Evolutionary conservation across 2,888 invertebrate species (phyloP).

Genomic region (Notocelia uddmanniana): DNA sequence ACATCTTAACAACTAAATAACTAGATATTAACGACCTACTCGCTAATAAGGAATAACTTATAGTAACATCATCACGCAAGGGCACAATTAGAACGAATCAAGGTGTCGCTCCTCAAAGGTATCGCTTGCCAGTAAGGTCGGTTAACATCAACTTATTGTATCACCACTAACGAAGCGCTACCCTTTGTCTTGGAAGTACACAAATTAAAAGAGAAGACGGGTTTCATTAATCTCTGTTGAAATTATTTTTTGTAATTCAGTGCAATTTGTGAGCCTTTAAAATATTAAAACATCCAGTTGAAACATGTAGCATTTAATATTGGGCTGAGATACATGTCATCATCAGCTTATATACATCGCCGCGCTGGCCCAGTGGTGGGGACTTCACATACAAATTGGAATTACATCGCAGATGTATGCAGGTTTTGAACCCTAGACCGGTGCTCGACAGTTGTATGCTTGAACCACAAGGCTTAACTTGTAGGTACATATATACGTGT

Average conservation of each 20-base stretch:
- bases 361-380: too few relatives aligned
- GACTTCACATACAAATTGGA: too few relatives aligned
- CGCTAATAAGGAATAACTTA: constrained; percentile 37
- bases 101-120: not conserved
- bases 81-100: not conserved
- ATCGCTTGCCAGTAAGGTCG: not conserved
- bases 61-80: constrained; percentile 23
- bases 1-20: constrained; percentile 41
- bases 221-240: not conserved
- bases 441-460: too few relatives aligned
- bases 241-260: not conserved
- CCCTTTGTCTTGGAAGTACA: not conserved
- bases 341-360: too few relatives aligned
- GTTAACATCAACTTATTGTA: not conserved
- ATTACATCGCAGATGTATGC: too few relatives aligned
- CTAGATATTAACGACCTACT: constrained; percentile 13
- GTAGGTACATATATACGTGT: too few relatives aligned
- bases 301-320: too few relatives aligned
- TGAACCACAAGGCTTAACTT: too few relatives aligned
- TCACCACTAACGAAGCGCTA: not conserved
- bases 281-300: not conserved
- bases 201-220: not conserved
- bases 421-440: too few relatives aligned
- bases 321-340: too few relatives aligned
- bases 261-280: not conserved